These are phyloP conservation scores for Elymnias hypermnestra DNA, from an alignment of 1,140 invertebrate species.

Conservation along the genomic window DNA sequence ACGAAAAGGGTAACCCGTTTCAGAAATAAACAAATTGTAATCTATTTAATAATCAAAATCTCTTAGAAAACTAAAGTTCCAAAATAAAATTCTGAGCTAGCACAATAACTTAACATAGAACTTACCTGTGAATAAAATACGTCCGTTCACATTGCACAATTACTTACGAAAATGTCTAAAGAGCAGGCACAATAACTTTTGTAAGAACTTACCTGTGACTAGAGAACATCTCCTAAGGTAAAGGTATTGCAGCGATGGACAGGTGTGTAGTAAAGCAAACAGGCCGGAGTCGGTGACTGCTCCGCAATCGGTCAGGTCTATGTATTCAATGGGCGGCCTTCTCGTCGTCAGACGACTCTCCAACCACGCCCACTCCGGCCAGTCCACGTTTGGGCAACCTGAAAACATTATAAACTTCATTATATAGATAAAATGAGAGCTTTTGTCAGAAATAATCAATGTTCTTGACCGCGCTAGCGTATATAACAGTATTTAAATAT, in stretches of 20 bases:
- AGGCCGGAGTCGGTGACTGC: slow-evolving; percentile 89
- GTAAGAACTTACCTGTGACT: slow-evolving; percentile 83
- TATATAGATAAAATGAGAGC: neutral
- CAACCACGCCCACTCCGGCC: slow-evolving; percentile 64
- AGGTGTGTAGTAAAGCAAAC: slow-evolving; percentile 87
- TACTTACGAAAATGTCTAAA: no score
- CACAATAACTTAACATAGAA: neutral
- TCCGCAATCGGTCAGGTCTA: slow-evolving; percentile 92
- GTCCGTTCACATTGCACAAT: no score
- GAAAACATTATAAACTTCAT: slow-evolving; percentile 17
- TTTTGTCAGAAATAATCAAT: neutral
- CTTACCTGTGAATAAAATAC: neutral
- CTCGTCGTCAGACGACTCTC: slow-evolving; percentile 48
- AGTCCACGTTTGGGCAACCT: slow-evolving; percentile 64
- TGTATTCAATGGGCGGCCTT: slow-evolving; percentile 56
- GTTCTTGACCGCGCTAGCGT: no score
- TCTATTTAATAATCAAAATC: no score
- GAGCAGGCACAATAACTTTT: no score
- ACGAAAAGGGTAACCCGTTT: no score
- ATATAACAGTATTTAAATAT: no score
- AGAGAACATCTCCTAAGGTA: slow-evolving; percentile 91
- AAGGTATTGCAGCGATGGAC: slow-evolving; percentile 90
- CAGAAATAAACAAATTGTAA: no score
- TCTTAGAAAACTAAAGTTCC: no score
- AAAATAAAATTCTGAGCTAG: no score